These are phyloP conservation scores for Coelopa frigida DNA, from an alignment of 1,140 invertebrate species.

Conservation along the genomic window DNA sequence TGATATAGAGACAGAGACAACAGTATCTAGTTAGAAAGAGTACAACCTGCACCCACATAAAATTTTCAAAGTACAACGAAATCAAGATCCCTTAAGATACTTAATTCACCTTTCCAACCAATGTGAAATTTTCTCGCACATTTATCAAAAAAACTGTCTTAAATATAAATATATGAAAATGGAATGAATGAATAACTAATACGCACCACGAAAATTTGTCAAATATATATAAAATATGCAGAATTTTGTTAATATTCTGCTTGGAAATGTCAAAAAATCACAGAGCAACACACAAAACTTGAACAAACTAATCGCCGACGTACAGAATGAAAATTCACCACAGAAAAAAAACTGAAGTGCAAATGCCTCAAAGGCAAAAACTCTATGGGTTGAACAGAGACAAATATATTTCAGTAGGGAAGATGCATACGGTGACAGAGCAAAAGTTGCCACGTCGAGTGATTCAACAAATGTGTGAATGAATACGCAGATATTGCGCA, in stretches of 20 bases:
- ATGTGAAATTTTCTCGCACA: too few relatives aligned
- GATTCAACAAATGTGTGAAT: slow-evolving; percentile 3
- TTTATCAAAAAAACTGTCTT: too few relatives aligned
- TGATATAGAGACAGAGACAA: too few relatives aligned
- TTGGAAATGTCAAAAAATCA: slow-evolving; percentile 44
- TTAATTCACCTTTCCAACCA: too few relatives aligned
- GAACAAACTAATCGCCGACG: slow-evolving; percentile 7
- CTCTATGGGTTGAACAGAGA: too few relatives aligned
- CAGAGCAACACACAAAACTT: slow-evolving; percentile 28
- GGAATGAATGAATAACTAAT: slow-evolving; percentile 16
- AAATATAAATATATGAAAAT: too few relatives aligned
- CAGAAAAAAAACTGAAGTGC: neutral
- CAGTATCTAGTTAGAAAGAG: too few relatives aligned
- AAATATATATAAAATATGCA: slow-evolving; percentile 31
- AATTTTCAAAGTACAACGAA: too few relatives aligned
- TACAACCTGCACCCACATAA: too few relatives aligned
- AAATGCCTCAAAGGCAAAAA: neutral
- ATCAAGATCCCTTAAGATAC: too few relatives aligned
- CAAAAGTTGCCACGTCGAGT: slow-evolving; percentile 17
- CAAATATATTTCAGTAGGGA: too few relatives aligned
- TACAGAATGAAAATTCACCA: slow-evolving; percentile 6
- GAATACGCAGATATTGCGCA: slow-evolving; percentile 1
- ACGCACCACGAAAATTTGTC: slow-evolving; percentile 36
- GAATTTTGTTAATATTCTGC: slow-evolving; percentile 38
- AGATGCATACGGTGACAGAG: too few relatives aligned